Percentiles rank a stretch among this genome's conserved stretches.
Conservation (phyloP, 2,113 vertebrate genomes). For the Delphinapterus leucas region DNA sequence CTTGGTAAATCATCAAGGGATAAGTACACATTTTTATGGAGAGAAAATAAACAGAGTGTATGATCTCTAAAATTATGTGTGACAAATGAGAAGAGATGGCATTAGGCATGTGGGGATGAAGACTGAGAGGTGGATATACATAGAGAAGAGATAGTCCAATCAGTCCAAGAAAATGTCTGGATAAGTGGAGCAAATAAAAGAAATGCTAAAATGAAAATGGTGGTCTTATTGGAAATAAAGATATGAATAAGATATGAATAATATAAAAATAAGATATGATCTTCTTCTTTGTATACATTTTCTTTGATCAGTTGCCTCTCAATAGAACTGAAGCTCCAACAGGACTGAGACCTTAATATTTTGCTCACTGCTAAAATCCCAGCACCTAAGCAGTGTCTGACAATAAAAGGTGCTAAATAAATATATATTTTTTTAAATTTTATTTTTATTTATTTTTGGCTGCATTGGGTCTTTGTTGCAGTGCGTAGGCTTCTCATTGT, state of each 20-base stretch:
- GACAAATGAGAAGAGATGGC: neutral
- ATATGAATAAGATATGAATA: neutral
- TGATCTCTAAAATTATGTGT: neutral
- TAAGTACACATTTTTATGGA: neutral
- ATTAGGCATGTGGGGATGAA: neutral
- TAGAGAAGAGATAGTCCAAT: neutral
- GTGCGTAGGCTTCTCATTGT: no score
- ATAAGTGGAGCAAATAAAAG: neutral
- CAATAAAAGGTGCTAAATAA: neutral
- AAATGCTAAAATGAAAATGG: neutral
- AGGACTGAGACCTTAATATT: neutral
- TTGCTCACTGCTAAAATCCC: neutral
- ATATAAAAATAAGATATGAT: neutral
- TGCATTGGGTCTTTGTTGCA: no score
- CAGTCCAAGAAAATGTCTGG: neutral
- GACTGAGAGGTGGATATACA: neutral
- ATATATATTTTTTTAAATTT: neutral
- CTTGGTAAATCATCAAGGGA: neutral
- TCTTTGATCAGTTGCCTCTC: neutral
- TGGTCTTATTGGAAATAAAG: neutral
- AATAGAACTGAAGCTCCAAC: neutral
- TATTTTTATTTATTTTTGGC: no score
- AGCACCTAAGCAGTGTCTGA: neutral
- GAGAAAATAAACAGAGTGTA: neutral
- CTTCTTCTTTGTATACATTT: neutral